These are phyloP conservation scores for Cantharis nigra DNA, from an alignment of 2,888 invertebrate species.

Conservation along the genomic window DNA sequence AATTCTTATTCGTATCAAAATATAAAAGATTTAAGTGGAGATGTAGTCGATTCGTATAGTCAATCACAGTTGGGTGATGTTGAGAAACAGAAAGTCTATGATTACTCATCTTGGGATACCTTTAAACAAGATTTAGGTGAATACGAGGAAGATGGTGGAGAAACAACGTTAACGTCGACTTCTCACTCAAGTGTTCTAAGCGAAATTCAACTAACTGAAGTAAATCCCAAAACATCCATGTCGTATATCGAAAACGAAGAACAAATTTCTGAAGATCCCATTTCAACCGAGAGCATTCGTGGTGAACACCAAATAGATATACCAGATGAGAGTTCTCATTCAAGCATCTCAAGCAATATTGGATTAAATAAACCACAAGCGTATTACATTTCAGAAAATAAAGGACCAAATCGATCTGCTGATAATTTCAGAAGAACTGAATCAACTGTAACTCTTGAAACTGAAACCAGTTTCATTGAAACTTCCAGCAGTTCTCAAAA, in stretches of 20 bases:
- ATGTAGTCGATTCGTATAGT: neutral
- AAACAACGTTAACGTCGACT: neutral
- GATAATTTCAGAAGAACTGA: neutral
- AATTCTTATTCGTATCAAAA: slow-evolving; percentile 52
- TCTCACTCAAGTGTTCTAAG: slow-evolving; percentile 3
- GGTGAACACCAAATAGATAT: neutral
- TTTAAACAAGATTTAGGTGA: slow-evolving; percentile 32
- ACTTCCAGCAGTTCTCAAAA: neutral
- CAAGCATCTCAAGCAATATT: neutral
- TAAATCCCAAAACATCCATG: neutral
- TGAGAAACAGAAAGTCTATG: slow-evolving; percentile 49
- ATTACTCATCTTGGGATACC: slow-evolving; percentile 50
- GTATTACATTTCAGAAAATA: neutral
- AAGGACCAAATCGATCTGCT: neutral
- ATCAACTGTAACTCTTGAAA: neutral
- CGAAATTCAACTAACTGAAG: neutral
- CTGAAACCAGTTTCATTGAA: slow-evolving; percentile 15
- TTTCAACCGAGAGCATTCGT: neutral
- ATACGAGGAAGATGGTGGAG: neutral
- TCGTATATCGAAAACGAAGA: neutral
- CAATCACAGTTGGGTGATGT: slow-evolving; percentile 41
- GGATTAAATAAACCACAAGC: neutral
- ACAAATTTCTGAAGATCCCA: neutral
- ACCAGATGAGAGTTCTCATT: neutral
- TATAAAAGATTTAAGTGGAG: slow-evolving; percentile 35